A percentile compares a stretch with the other conserved stretches of the same genome.
Evolutionary conservation across 2,797 vertebrate genomes (phyloP).

Genomic region (Helarctos malayanus): DNA sequence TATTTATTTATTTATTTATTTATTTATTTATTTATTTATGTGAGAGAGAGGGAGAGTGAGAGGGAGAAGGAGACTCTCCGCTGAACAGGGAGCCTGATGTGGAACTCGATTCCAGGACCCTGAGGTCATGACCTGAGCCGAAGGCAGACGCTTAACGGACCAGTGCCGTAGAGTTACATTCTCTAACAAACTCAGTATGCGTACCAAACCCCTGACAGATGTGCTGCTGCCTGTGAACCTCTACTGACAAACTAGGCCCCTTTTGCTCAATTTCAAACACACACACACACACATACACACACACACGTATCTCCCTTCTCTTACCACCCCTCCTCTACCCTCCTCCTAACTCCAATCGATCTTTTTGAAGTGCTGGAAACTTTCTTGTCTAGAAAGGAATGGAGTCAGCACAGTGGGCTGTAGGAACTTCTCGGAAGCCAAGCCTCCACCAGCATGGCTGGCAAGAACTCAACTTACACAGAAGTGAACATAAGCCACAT

Average conservation of each 20-base stretch:
- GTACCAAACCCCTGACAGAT: neutral
- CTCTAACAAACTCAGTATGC: neutral
- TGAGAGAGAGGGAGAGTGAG: too few species aligned
- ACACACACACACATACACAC: neutral
- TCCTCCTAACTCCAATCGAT: neutral
- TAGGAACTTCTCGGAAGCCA: slow-evolving; percentile 20
- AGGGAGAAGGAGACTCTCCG: too few species aligned
- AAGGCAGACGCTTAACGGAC: too few species aligned
- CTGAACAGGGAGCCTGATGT: too few species aligned
- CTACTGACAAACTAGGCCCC: neutral
- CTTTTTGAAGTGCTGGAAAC: neutral
- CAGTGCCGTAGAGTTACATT: neutral
- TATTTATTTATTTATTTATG: too few species aligned
- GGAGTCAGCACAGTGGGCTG: neutral
- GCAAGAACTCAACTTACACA: neutral
- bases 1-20: too few species aligned
- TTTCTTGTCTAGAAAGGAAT: neutral
- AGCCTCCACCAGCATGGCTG: neutral
- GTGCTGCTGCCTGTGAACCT: neutral
- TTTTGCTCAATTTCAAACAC: neutral
- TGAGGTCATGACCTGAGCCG: too few species aligned
- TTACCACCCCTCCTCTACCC: neutral
- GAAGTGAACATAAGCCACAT: neutral
- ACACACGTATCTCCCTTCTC: neutral
- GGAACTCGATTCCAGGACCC: too few species aligned